Evolutionary conservation across 2,888 invertebrate genomes (phyloP).

Genomic region (Microctonus aethiopoides): DNA sequence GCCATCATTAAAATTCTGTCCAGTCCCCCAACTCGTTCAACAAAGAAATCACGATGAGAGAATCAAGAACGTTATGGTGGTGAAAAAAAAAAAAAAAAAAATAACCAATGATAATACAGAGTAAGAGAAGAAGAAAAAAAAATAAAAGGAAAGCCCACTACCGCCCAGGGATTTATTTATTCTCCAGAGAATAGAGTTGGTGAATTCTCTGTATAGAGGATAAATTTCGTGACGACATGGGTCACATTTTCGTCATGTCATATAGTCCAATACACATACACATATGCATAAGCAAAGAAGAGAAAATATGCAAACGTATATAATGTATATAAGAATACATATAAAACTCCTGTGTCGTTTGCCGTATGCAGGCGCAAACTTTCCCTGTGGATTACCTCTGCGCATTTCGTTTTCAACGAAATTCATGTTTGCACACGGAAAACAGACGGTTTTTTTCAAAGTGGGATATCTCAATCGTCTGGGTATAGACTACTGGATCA

Average conservation of each 20-base stretch:
- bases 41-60: slow-evolving; percentile 22
- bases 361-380: slow-evolving; percentile 23
- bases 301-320: neutral
- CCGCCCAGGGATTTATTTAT: slow-evolving; percentile 29
- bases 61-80: slow-evolving; percentile 17
- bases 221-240: slow-evolving; percentile 30
- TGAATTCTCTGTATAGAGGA: neutral
- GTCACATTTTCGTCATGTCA: slow-evolving; percentile 1
- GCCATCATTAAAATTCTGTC: slow-evolving; percentile 17
- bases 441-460: neutral
- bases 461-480: slow-evolving; percentile 1
- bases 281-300: neutral
- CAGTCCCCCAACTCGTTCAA: neutral
- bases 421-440: slow-evolving; percentile 29
- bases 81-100: neutral
- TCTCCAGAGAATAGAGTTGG: slow-evolving; percentile 13
- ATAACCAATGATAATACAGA: neutral
- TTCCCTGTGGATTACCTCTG: slow-evolving; percentile 24
- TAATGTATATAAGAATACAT: neutral
- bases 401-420: slow-evolving; percentile 14
- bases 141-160: slow-evolving; percentile 25
- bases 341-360: slow-evolving; percentile 17
- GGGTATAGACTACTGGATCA: slow-evolving; percentile 27
- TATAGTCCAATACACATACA: neutral
- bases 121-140: neutral